Evolutionary conservation across 2,797 vertebrate genomes (phyloP).

Genomic region (Eidolon dupreanum): DNA sequence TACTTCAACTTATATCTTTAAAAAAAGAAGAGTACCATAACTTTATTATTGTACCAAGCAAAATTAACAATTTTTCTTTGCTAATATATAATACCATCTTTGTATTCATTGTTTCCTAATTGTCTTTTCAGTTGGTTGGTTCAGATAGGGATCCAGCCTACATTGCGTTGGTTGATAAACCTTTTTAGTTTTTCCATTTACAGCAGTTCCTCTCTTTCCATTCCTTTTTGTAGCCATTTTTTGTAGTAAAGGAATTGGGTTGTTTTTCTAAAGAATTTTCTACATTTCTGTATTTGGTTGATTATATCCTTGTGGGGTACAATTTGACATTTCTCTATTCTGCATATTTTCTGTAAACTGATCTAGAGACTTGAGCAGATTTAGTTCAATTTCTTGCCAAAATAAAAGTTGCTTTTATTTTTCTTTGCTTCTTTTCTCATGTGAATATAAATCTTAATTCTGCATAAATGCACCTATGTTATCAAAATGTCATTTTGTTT

Average conservation of each 20-base stretch:
- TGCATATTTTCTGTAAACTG: neutral
- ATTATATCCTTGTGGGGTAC: neutral
- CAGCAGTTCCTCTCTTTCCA: neutral
- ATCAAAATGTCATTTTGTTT: neutral
- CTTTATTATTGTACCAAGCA: neutral
- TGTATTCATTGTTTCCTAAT: neutral
- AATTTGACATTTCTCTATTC: neutral
- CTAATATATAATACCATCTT: neutral
- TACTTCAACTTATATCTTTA: neutral
- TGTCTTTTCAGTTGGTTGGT: neutral
- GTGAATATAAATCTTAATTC: conserved; percentile 6
- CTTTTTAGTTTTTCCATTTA: neutral
- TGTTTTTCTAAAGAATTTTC: neutral
- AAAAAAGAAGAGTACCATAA: neutral
- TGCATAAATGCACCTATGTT: neutral
- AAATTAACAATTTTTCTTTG: conserved; percentile 19
- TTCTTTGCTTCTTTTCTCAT: conserved; percentile 2
- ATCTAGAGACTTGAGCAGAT: neutral
- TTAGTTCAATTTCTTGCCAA: neutral
- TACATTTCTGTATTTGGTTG: neutral
- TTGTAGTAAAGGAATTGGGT: neutral
- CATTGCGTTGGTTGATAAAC: neutral
- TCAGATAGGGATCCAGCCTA: neutral
- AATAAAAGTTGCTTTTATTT: conserved; percentile 55
- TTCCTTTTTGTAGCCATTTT: neutral